Evolutionary conservation across 2,113 vertebrate genomes (phyloP).

Genomic region (Anser brachyrhynchus): DNA sequence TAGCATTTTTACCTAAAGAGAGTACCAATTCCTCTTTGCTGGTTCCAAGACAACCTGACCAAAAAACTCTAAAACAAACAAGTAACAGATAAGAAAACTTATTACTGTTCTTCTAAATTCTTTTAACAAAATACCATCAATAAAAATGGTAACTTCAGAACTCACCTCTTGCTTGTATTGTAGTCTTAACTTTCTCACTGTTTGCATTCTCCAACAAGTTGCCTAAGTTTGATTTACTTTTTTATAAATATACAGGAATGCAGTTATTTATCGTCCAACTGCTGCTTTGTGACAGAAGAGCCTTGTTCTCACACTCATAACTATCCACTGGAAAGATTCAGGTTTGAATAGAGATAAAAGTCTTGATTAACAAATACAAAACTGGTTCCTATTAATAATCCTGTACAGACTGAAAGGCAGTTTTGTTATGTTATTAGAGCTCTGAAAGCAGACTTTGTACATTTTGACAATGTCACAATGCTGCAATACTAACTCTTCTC

Average conservation of each 20-base stretch:
- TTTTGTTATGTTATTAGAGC: neutral
- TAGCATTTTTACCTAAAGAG: neutral
- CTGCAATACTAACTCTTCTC: neutral
- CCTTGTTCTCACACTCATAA: constrained; percentile 3
- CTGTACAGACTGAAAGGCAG: neutral
- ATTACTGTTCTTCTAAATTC: neutral
- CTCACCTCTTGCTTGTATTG: constrained; percentile 13
- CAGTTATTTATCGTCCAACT: constrained; percentile 12
- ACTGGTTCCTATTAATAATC: neutral
- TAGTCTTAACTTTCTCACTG: constrained; percentile 8
- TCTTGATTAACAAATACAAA: neutral
- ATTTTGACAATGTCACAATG: neutral
- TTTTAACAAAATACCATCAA: neutral
- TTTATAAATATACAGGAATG: constrained; percentile 11
- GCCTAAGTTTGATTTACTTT: constrained; percentile 4
- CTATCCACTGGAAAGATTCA: neutral
- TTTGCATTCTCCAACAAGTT: constrained; percentile 2
- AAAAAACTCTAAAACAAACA: neutral
- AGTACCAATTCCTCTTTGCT: neutral
- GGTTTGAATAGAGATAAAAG: neutral
- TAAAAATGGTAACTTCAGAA: neutral
- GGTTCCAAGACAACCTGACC: neutral
- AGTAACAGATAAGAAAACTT: neutral
- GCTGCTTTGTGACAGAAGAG: neutral
- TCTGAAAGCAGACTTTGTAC: neutral